Evolutionary conservation across 2,113 vertebrate genomes (phyloP).

Genomic region (Epinephelus cyanopodus): DNA sequence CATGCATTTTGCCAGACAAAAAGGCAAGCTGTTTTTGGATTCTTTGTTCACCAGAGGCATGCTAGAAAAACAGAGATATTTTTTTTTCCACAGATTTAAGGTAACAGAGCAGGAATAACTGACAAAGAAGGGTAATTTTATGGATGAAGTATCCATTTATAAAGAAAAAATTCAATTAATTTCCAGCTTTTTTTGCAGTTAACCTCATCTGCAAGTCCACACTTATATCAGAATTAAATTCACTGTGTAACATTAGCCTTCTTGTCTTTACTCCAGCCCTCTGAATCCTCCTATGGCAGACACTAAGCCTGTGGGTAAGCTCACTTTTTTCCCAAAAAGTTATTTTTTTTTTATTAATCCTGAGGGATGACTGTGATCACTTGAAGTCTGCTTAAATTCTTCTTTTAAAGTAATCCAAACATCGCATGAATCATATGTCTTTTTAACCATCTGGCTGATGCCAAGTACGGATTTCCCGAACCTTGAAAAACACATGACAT

Average conservation of each 20-base stretch:
- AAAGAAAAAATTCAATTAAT: background rate
- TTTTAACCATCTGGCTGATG: conserved; percentile 2
- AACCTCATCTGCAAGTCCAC: background rate
- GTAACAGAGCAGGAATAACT: no score
- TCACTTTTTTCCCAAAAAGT: background rate
- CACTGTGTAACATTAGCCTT: background rate
- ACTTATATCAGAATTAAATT: conserved; percentile 2
- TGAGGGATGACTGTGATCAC: conserved; percentile 4
- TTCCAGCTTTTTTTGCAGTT: background rate
- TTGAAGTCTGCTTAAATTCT: conserved; percentile 6
- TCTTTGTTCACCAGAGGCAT: no score
- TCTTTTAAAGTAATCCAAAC: conserved; percentile 6
- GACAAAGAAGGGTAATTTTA: no score
- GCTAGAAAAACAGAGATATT: no score
- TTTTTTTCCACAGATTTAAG: no score
- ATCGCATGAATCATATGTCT: background rate
- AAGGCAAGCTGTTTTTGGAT: no score
- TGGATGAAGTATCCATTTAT: no score
- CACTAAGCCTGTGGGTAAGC: conserved; percentile 66
- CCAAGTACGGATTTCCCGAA: background rate
- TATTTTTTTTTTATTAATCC: background rate
- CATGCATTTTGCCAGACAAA: no score
- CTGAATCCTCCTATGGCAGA: conserved; percentile 53
- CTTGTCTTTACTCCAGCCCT: conserved; percentile 65
- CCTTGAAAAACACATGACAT: background rate